Evolutionary conservation across 1,140 invertebrate genomes (phyloP), one percentile per base, ranked within the genome.

Genomic region (Nixonia krombeini): DNA sequence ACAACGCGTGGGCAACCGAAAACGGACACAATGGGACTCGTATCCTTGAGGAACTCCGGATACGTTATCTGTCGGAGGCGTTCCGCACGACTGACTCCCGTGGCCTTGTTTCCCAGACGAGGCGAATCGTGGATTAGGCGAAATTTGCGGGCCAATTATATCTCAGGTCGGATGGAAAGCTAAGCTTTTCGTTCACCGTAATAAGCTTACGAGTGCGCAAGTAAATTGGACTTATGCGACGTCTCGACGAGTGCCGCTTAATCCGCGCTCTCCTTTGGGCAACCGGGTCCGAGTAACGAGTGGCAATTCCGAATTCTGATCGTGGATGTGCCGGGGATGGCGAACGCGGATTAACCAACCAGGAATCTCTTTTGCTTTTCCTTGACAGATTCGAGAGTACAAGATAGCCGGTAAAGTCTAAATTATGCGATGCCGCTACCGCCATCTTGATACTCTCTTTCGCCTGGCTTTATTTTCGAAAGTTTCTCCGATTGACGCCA

Each of bases 211-310:
- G 62, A 58, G 49, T 49, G 49, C 29, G 33, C 38, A 53, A 57
- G 53, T 65, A 65, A 65, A 65, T 65, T 65, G 62, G 62, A 57
- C 62, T 65, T 65, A 57, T 58, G n/a, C n/a, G n/a, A 58, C 62
- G 35, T 65, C 53, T 53, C 47, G 37, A 40, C 7, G 18, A 37
- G 62, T 58, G 57, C 58, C 53, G 53, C 42, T 58, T 65, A 65
- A 65, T 65, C 62, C 62, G 10, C 52, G 47, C 26, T 58, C n/a
- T n/a, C n/a, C n/a, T n/a, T n/a, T n/a, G n/a, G n/a, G n/a, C n/a
- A n/a, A n/a, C n/a, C n/a, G n/a, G n/a, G n/a, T n/a, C n/a, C n/a
- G n/a, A n/a, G n/a, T n/a, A n/a, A 50, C 44, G 17, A 26, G 17
- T 50, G 40, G 26, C 49, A 25, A 18, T 62, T 53, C 50, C 47